Conservation (phyloP, 2,888 invertebrate species). For the Polyploca ridens region DNA sequence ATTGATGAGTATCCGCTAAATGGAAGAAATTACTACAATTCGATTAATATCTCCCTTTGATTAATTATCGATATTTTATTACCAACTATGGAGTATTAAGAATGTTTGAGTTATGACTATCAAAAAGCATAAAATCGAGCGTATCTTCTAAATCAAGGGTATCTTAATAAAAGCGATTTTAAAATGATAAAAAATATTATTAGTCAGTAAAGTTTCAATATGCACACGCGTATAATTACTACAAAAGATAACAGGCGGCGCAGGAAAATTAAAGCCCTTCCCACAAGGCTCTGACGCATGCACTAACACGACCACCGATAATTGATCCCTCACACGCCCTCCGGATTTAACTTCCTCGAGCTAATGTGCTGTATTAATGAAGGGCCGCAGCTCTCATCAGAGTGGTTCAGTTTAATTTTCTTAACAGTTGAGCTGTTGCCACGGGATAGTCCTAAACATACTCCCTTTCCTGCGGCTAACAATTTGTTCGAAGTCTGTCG, state of each 20-base stretch:
- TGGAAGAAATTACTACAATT: background rate
- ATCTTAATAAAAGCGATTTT: background rate
- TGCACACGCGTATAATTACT: slow-evolving; percentile 11
- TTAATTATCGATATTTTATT: background rate
- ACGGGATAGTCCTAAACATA: slow-evolving; percentile 62
- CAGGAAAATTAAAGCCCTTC: slow-evolving; percentile 46
- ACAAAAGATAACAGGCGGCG: slow-evolving; percentile 45
- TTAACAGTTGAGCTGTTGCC: slow-evolving; percentile 51
- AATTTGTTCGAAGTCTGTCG: slow-evolving; percentile 59
- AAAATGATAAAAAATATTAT: background rate
- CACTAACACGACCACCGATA: slow-evolving; percentile 41
- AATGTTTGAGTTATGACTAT: background rate
- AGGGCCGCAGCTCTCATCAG: slow-evolving; percentile 37
- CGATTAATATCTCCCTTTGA: background rate
- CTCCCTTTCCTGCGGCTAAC: slow-evolving; percentile 52
- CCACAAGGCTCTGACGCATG: slow-evolving; percentile 54
- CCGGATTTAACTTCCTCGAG: slow-evolving; percentile 13
- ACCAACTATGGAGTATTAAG: background rate
- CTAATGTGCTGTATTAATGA: slow-evolving; percentile 33
- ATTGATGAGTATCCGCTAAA: background rate
- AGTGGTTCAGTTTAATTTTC: slow-evolving; percentile 50
- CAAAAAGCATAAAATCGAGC: background rate
- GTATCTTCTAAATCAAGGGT: background rate
- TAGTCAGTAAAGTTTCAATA: background rate
- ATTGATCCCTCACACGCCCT: slow-evolving; percentile 36